Evolutionary conservation across 2,113 vertebrate genomes (phyloP), one percentile per base, ranked within the genome.

Genomic region (Hassar affinis): DNA sequence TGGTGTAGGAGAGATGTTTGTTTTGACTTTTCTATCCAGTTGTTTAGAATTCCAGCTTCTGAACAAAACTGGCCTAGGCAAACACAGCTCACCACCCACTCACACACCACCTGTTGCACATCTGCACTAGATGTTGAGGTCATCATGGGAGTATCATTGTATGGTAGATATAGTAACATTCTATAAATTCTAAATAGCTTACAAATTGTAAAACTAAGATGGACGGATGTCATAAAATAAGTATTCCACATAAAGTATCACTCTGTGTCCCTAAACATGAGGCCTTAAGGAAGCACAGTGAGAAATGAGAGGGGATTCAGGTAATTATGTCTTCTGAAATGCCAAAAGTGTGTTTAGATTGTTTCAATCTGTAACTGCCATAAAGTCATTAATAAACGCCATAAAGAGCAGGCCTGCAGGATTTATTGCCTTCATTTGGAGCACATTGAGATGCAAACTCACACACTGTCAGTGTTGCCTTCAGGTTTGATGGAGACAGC

Each of bases 281-380:
- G 22, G 27, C 47, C 68, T 59, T 59, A 33, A 76, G 30, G 35
- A 52, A 80, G 51, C 59, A 68, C 15, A 30, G 38, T 11, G 69
- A 83, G 56, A 9, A n/a, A 12, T 20, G n/a, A 80, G 79, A 59
- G 69, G 81, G 84, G 86, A 90, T 83, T 81, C 82, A 87, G 81
- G 77, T 85, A 64, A 79, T 83, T 78, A 59, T 81, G 79, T 89
- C 77, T 66, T 56, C 81, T 25, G 25, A 45, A 59, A 84, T 56
- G 42, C 87, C 62, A 81, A 85, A 89, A 90, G 89, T 89, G 83
- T 87, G 87, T 81, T 83, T 89, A 87, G 89, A 93, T 93, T 90
- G 91, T 91, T 92, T 91, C 89, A 91, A 92, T 93, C 91, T 93
- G 92, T 92, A 91, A 91, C 89, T 80, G 84, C 84, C 84, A 87